These are phyloP conservation scores for Plutomurus gul DNA, from an alignment of 1,140 invertebrate genomes.

Conservation along the genomic window DNA sequence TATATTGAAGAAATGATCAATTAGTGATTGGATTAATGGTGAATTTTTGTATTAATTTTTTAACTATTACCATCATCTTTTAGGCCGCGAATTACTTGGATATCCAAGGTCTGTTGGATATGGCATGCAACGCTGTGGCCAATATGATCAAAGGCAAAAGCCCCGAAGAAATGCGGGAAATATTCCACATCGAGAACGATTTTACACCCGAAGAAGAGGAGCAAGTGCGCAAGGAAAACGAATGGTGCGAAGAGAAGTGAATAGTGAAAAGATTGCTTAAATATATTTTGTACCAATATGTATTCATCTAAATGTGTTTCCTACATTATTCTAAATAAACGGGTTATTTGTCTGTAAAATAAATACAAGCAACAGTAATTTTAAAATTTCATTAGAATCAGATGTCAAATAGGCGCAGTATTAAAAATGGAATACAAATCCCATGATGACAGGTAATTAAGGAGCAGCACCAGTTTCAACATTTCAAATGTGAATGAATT, in stretches of 20 bases:
- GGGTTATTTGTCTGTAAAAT: no score
- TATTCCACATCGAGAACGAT: constrained; percentile 99
- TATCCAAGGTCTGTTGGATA: constrained; percentile 94
- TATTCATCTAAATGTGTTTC: not conserved
- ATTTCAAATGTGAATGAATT: no score
- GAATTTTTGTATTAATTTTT: no score
- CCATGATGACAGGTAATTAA: no score
- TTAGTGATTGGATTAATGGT: no score
- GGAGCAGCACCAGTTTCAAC: no score
- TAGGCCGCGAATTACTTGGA: constrained; percentile 97
- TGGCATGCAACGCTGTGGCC: constrained; percentile 98
- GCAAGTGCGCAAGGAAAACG: constrained; percentile 96
- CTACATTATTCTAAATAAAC: not conserved
- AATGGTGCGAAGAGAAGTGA: constrained; percentile 97
- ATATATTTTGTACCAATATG: not conserved
- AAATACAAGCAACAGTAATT: no score
- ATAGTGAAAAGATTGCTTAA: constrained; percentile 27
- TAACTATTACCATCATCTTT: no score
- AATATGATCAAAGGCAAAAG: constrained; percentile 99
- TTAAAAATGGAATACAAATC: no score
- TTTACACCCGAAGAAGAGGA: constrained; percentile 96
- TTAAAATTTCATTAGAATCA: no score
- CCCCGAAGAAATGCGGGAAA: constrained; percentile 97
- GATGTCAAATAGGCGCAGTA: no score
- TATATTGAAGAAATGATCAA: no score